phyloP scores from a whole-genome alignment of 2,888 invertebrate genomes.

The Dorcus hopei region DNA sequence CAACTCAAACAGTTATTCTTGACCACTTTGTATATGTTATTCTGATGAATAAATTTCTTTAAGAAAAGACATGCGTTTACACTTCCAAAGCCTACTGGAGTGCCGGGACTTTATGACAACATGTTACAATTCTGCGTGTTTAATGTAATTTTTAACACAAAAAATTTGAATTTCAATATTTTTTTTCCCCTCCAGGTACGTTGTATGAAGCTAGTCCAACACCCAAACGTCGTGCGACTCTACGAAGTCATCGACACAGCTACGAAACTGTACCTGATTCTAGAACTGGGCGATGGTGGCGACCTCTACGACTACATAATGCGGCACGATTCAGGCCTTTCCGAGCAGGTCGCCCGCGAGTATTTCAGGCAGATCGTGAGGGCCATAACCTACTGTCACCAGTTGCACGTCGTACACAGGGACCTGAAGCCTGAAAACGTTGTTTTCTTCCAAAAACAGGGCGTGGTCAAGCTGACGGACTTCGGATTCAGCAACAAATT shows the following conservation, averaged over 20 bases:
- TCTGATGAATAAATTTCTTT: too few species aligned
- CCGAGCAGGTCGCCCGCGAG: constrained; percentile 77
- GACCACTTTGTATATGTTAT: too few species aligned
- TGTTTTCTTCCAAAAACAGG: constrained; percentile 96
- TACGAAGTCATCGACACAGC: constrained; percentile 99
- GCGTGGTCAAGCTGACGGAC: constrained; percentile 97
- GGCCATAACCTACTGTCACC: constrained; percentile 97
- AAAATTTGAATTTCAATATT: too few species aligned
- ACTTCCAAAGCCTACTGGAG: too few species aligned
- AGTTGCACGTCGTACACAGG: constrained; percentile 80
- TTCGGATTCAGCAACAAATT: constrained; percentile 97
- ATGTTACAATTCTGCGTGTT: too few species aligned
- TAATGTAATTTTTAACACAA: too few species aligned
- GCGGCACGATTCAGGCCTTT: constrained; percentile 88
- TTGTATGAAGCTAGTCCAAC: constrained; percentile 99
- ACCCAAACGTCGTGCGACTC: constrained; percentile 95
- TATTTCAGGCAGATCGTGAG: constrained; percentile 97
- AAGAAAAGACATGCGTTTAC: too few species aligned
- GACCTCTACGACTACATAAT: constrained; percentile 99
- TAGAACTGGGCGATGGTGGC: constrained; percentile 97
- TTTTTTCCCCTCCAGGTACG: constrained; percentile 61
- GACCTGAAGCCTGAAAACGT: constrained; percentile 99
- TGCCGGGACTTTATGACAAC: too few species aligned
- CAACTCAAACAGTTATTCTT: too few species aligned
- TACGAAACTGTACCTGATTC: constrained; percentile 92